phyloP scores from a whole-genome alignment of 2,888 invertebrate genomes.

The Aradus depressus region DNA sequence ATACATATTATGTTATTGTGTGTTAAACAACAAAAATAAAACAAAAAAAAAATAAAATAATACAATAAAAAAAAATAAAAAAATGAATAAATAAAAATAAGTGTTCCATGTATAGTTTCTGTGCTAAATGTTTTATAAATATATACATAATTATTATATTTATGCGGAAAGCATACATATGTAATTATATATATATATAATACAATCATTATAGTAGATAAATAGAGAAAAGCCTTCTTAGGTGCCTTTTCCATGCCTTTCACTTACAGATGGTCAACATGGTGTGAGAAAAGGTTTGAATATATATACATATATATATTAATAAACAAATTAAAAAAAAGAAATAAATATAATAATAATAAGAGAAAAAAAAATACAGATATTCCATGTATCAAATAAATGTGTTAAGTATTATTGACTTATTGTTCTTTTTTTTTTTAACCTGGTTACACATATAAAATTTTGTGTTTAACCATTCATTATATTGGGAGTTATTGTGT shows the following conservation, averaged over 20 bases:
- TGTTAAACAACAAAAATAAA: constrained; percentile 7
- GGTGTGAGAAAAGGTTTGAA: constrained; percentile 31
- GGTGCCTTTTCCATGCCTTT: constrained; percentile 31
- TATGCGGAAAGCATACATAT: constrained; percentile 20
- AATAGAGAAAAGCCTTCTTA: constrained; percentile 31
- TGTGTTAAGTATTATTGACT: constrained; percentile 24
- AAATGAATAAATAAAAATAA: constrained; percentile 8
- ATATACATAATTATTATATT: constrained; percentile 20
- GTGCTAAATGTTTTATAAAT: constrained; percentile 20
- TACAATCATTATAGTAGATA: constrained; percentile 26
- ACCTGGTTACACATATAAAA: background rate
- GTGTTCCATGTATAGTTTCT: constrained; percentile 20
- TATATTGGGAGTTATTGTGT: no score
- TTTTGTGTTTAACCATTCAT: no score
- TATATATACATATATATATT: constrained; percentile 16
- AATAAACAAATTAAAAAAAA: constrained; percentile 14
- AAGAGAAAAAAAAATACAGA: constrained; percentile 23
- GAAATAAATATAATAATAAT: no score
- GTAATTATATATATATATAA: constrained; percentile 26
- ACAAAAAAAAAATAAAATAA: no score
- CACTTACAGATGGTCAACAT: constrained; percentile 22
- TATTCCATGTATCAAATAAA: constrained; percentile 29
- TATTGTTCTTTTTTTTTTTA: constrained; percentile 4
- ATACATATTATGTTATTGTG: constrained; percentile 8
- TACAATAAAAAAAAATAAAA: no score